Percentiles rank a stretch among this genome's conserved stretches.
These are phyloP conservation scores for Habropoda laboriosa DNA, from an alignment of 1,140 invertebrate species.

Conservation along the genomic window DNA sequence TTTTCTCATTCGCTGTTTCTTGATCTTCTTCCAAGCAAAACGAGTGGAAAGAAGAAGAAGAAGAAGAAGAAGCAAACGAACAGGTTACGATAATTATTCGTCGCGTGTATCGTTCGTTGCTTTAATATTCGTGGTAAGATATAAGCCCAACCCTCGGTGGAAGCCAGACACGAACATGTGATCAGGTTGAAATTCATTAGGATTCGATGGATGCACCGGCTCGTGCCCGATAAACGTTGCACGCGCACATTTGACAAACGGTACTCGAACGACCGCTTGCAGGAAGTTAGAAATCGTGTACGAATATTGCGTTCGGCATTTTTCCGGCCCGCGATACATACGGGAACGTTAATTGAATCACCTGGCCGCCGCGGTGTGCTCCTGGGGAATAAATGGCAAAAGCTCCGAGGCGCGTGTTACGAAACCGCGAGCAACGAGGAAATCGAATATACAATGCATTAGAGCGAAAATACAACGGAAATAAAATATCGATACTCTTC, in stretches of 20 bases:
- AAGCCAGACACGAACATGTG: not conserved
- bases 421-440: too few species aligned
- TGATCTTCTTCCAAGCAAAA: too few species aligned
- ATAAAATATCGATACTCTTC: too few species aligned
- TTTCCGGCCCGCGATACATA: not conserved
- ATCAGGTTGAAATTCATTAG: slow-evolving; percentile 38
- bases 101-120: not conserved
- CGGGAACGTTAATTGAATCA: not conserved
- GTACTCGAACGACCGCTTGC: slow-evolving; percentile 10
- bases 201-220: slow-evolving; percentile 43
- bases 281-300: slow-evolving; percentile 36
- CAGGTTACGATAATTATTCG: slow-evolving; percentile 23
- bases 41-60: not conserved
- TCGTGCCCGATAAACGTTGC: slow-evolving; percentile 35
- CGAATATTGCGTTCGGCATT: not conserved
- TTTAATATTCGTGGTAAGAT: slow-evolving; percentile 46
- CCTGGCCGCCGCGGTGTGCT: too few species aligned
- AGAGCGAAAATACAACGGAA: too few species aligned
- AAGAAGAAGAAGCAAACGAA: not conserved
- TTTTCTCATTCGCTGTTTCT: too few species aligned
- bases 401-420: too few species aligned
- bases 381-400: too few species aligned
- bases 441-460: too few species aligned
- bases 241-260: slow-evolving; percentile 46
- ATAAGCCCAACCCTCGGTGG: slow-evolving; percentile 33